A percentile compares a stretch with the other conserved stretches of the same genome.
Evolutionary conservation across 2,888 invertebrate genomes (phyloP).

Genomic region (Hofmannophila pseudospretella): DNA sequence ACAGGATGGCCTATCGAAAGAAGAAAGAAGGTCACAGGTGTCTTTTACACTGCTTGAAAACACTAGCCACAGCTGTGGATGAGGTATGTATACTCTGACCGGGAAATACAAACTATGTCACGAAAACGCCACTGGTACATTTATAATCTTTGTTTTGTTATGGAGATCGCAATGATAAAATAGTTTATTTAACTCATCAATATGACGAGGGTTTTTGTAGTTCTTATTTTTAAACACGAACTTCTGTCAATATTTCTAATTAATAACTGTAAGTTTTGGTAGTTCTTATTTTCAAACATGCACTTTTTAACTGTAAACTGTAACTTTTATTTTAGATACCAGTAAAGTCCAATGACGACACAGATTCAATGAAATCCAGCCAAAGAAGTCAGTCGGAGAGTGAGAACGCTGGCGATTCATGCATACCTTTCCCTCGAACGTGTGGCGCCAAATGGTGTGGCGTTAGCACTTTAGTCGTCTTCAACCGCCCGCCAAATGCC

Average conservation of each 20-base stretch:
- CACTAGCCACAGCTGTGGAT: slow-evolving; percentile 66
- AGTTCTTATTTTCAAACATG: too few species aligned
- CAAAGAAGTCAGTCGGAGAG: slow-evolving; percentile 70
- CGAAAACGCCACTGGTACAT: too few species aligned
- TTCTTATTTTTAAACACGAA: too few species aligned
- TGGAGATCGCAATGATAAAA: too few species aligned
- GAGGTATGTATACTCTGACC: slow-evolving; percentile 60
- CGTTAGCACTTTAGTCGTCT: slow-evolving; percentile 90
- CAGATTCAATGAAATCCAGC: slow-evolving; percentile 66
- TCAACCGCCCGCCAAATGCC: slow-evolving; percentile 85
- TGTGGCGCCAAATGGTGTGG: slow-evolving; percentile 96
- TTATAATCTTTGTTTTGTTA: too few species aligned
- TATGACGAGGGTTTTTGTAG: too few species aligned
- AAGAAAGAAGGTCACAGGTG: slow-evolving; percentile 92
- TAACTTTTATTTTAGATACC: slow-evolving; percentile 56
- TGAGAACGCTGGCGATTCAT: slow-evolving; percentile 82
- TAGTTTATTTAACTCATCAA: too few species aligned
- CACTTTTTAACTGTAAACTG: not conserved
- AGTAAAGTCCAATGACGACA: slow-evolving; percentile 74
- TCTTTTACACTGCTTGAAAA: slow-evolving; percentile 88
- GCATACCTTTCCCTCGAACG: slow-evolving; percentile 95
- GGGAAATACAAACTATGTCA: too few species aligned
- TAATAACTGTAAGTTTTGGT: too few species aligned
- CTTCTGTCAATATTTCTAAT: too few species aligned
- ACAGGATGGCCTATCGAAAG: slow-evolving; percentile 87